Evolutionary conservation across 1,140 invertebrate genomes (phyloP).

Genomic region (Pseudomyrmex pallidus): DNA sequence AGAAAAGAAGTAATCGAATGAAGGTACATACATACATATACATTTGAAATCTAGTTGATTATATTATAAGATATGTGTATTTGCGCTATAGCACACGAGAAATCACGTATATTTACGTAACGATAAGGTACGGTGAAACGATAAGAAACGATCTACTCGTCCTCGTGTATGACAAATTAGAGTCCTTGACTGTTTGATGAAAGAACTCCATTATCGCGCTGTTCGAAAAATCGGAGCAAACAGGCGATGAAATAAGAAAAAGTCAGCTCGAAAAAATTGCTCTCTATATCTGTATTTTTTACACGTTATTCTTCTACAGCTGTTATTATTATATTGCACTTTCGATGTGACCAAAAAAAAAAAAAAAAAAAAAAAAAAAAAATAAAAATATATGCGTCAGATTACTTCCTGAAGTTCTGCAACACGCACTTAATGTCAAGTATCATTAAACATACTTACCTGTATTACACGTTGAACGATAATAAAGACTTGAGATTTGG

Average conservation of each 20-base stretch:
- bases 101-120: slow-evolving; percentile 18
- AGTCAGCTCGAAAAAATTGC: background rate
- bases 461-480: too few species aligned
- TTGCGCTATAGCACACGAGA: background rate
- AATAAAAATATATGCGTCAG: background rate
- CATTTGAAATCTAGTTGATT: background rate
- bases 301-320: too few species aligned
- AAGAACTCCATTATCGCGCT: slow-evolving; percentile 56
- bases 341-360: too few species aligned
- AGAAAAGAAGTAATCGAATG: background rate
- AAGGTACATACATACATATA: background rate
- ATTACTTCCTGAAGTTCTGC: background rate
- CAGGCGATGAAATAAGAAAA: slow-evolving; percentile 57
- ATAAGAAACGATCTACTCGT: slow-evolving; percentile 45
- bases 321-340: too few species aligned
- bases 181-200: slow-evolving; percentile 40
- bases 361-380: background rate
- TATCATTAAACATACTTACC: background rate
- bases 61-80: background rate
- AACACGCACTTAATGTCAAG: background rate
- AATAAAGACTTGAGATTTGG: background rate
- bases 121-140: slow-evolving; percentile 45
- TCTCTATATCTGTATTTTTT: background rate
- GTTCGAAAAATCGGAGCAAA: slow-evolving; percentile 44
- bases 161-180: slow-evolving; percentile 35